Evolutionary conservation across 2,113 vertebrate genomes (phyloP), one percentile per base, ranked within the genome.

Genomic region (Alligator sinensis): DNA sequence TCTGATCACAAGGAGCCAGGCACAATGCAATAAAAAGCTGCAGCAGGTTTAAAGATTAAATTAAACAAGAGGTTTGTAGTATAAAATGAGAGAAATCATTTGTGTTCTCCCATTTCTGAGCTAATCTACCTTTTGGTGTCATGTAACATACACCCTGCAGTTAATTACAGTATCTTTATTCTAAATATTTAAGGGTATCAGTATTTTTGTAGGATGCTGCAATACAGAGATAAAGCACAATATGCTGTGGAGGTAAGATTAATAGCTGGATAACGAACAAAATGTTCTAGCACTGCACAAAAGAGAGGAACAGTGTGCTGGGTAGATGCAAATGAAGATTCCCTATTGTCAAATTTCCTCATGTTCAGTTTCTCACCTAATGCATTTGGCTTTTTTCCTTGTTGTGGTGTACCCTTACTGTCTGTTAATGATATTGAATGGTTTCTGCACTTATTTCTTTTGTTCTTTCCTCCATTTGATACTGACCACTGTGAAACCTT

Each of bases 161-260:
- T 84, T 86, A 81, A 89, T 93, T 72, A 59, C 55, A 47, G 22
- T 62, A 62, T 19, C 25, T 22, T 2, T 77, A 12, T 88, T 76
- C 12, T 78, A 93, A 88, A 78, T 68, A 70, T 89, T 72, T 92
- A 25, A 74, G 27, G 64, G 17, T 55, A 21, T 28, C 84, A n/a
- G 86, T 62, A 34, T 92, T 91, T 96, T 93, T 93, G 96, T 93
- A 21, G 92, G 81, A 78, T 94, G 68, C 96, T 96, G 95, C 91
- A 90, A 14, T 87, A 98, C 97, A 92, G 97, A 97, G 97, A 96
- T 96, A 96, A 96, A 97, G 91, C 95, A 84, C 96, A 98, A 98
- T 98, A 89, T 98, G 77, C 55, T 1, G 1, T 62, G n/a, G 30
- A 77, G 62, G 24, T 66, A 80, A 95, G 95, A 96, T 96, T 94